Evolutionary conservation across 2,888 invertebrate species (phyloP), one percentile per base, ranked within the genome.

Genomic region (Belgica antarctica): DNA sequence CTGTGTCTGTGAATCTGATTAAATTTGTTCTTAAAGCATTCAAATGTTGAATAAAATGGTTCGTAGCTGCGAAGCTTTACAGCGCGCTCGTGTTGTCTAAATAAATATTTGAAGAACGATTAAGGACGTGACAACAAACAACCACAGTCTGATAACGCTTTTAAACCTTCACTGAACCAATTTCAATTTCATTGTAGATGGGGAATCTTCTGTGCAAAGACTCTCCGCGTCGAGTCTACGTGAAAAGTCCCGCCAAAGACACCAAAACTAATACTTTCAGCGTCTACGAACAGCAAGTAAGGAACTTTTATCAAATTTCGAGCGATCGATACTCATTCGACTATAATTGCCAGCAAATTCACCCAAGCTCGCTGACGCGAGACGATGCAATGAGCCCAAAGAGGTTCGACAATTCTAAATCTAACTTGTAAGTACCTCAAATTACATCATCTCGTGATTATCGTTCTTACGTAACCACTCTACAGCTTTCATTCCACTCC

Each of bases 151-250:
- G 52, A 52, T 52, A 52, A 52, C 4, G 52, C 52, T 46, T 46
- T 15, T 46, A 46, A 31, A 31, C 31, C 5, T 31, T 31, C 31
- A 31, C 10, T 31, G 10, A 31, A 4, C 10, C 10, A 41, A 41
- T 31, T 31, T 31, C 31, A 7, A 4, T 31, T 10, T 31, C 31
- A 10, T 24, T 34, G 2, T 28, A 34, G 57, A 69, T 69, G 68
- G 68, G 68, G 1, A 69, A 69, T 36, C 17, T 69, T 31, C 22
- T 69, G 12, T 69, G 68, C 10, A 17, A 19, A 22, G 34, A 69
- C 2, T 22, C 68, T 1, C 57, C 68, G 24, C 12, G 57, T 22
- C 31, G 68, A 2, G 31, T 52, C 19, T 68, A 68, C 31, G 68
- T 69, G 7, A 69, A 69, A 34, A 25, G 28, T 1, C 47, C 52